Percentiles rank a stretch among this genome's conserved stretches.
These are phyloP conservation scores for Barbus barbus DNA, from an alignment of 2,113 vertebrate species.

Conservation along the genomic window DNA sequence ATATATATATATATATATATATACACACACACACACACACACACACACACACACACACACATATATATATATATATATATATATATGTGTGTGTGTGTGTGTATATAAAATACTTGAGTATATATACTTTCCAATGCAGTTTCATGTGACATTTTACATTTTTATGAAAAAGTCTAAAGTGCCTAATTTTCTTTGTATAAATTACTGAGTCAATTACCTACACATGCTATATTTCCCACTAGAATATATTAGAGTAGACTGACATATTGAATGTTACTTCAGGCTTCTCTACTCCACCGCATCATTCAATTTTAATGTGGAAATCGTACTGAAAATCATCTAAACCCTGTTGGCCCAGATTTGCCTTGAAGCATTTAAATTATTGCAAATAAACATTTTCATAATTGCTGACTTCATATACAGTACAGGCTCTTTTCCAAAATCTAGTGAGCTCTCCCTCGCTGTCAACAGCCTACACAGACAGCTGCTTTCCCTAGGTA, in stretches of 20 bases:
- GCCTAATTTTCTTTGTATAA: not conserved
- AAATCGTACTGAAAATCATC: not conserved
- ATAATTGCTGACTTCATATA: not conserved
- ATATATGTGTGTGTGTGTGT: too few species aligned
- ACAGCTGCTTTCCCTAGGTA: not conserved
- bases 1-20: too few species aligned
- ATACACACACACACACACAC: too few species aligned
- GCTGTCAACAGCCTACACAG: not conserved
- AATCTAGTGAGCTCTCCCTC: not conserved
- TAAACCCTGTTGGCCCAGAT: not conserved
- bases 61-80: not conserved
- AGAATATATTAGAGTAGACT: not conserved
- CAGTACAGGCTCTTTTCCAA: not conserved
- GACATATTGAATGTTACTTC: slow-evolving; percentile 3
- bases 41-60: too few species aligned
- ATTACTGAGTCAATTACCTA: not conserved
- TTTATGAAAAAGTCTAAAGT: not conserved
- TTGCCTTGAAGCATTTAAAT: not conserved
- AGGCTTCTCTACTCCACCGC: slow-evolving; percentile 1
- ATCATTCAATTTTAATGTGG: slow-evolving; percentile 12
- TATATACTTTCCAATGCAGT: not conserved
- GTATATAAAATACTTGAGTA: too few species aligned
- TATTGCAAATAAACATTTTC: slow-evolving; percentile 13
- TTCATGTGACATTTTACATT: not conserved
- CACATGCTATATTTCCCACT: not conserved